Evolutionary conservation across 2,888 invertebrate species (phyloP), one percentile per base, ranked within the genome.

Genomic region (Cosmorhoe ocellata): DNA sequence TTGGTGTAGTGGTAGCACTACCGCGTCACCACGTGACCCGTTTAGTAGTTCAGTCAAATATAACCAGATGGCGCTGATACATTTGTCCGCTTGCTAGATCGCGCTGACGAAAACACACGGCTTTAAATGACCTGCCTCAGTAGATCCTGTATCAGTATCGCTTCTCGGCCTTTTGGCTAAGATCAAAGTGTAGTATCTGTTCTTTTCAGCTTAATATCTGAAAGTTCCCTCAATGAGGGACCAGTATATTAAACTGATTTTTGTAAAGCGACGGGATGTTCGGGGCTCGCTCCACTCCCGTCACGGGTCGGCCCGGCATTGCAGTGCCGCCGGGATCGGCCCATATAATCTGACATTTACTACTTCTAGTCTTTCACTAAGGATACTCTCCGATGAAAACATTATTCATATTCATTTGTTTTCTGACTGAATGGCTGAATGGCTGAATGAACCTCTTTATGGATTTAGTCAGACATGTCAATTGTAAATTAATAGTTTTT

Each of bases 101-200:
- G 41, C 41, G 41, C 32, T 41, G 32, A 41, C 41, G 41, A 41
- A 41, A 41, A 41, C 32, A 8, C 41, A 26, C 32, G 12, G 41
- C 32, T 41, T 9, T 2, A 12, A 41, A 26, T 32, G 26, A 41
- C 24, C n/a, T 41, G 9, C 3, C 13, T 41, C 1, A 18, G n/a
- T 12, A n/a, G 1, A 8, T 1, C 1, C 0, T 3, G 1, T 0
- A 0, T n/a, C 8, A 1, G 22, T 41, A 41, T 41, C 41, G 41
- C 41, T 41, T 41, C 41, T 41, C 41, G 41, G 41, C 41, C 41
- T 41, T 41, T 41, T 41, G 41, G 41, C 41, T 41, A 41, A 41
- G 41, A 41, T 32, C 41, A 41, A 32, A 41, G 32, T 41, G 32
- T 41, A 41, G 32, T 41, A 32, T 41, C 41, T 32, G 24, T 32